Evolutionary conservation across 2,888 invertebrate species (phyloP), one percentile per base, ranked within the genome.

Genomic region (Drosophila vallismaia): DNA sequence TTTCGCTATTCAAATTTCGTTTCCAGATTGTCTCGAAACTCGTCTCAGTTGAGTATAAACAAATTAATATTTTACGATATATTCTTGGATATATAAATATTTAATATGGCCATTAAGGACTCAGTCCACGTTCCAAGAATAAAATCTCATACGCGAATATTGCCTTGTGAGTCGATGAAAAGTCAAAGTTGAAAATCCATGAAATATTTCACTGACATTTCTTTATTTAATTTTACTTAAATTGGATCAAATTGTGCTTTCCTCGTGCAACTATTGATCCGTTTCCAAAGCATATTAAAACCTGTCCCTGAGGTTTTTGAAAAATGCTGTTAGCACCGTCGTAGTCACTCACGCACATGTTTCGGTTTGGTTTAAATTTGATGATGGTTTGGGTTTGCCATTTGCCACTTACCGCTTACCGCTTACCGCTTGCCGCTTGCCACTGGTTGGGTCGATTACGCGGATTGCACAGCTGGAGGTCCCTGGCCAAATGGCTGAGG

Each of bases 381-480:
- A 44, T 36, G 24, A 24, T 66, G 10, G 33, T 44, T n/a, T n/a
- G n/a, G n/a, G n/a, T n/a, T n/a, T n/a, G n/a, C n/a, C n/a, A n/a
- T n/a, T n/a, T n/a, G n/a, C n/a, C n/a, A n/a, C n/a, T n/a, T n/a
- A n/a, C n/a, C n/a, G n/a, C n/a, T n/a, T n/a, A n/a, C n/a, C n/a
- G n/a, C n/a, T n/a, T n/a, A n/a, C n/a, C n/a, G n/a, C n/a, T n/a
- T n/a, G 14, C n/a, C 19, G 28, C 9, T 29, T 33, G 28, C 33
- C 36, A 14, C 26, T 38, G 44, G 40, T 3, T 42, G 19, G 40
- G 71, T 53, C 49, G 71, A 33, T 71, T 60, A 40, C 26, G 33
- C 31, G 71, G 53, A 36, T 54, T 33, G 26, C 71, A n/a, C 69
- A 69, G 71, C 62, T 69, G 69, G 71, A 38, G 51, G 28, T 71